These are phyloP conservation scores for Tipula vernalis DNA, from an alignment of 2,888 invertebrate genomes.

Conservation along the genomic window DNA sequence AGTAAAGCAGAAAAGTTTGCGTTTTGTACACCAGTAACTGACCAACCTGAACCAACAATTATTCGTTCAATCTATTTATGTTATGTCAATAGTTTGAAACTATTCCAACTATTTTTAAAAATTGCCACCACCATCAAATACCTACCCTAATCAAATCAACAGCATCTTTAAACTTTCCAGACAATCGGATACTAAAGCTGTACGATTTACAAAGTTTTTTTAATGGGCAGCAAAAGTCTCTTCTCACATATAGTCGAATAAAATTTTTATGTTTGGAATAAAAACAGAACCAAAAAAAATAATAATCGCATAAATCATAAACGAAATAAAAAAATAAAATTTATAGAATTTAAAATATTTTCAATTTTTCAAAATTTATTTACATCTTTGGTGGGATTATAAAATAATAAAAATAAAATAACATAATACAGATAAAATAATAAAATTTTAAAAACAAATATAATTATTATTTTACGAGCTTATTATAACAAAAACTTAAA, in stretches of 20 bases:
- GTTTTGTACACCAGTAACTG: no score
- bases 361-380: not conserved
- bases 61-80: no score
- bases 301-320: not conserved
- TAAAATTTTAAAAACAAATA: not conserved
- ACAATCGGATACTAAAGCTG: not conserved
- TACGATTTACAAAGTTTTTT: no score
- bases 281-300: not conserved
- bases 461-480: not conserved
- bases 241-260: not conserved
- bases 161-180: not conserved
- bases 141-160: not conserved
- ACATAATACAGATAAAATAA: slow-evolving; percentile 5
- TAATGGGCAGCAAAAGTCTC: not conserved
- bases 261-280: not conserved
- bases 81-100: no score
- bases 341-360: not conserved
- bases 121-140: not conserved
- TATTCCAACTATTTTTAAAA: no score
- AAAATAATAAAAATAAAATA: slow-evolving; percentile 7
- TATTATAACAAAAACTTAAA: not conserved
- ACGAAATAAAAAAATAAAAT: not conserved
- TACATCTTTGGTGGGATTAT: slow-evolving; percentile 7
- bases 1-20: no score
- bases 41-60: no score